These are phyloP conservation scores for Salarias fasciatus DNA, from an alignment of 2,797 vertebrate species.

Conservation along the genomic window DNA sequence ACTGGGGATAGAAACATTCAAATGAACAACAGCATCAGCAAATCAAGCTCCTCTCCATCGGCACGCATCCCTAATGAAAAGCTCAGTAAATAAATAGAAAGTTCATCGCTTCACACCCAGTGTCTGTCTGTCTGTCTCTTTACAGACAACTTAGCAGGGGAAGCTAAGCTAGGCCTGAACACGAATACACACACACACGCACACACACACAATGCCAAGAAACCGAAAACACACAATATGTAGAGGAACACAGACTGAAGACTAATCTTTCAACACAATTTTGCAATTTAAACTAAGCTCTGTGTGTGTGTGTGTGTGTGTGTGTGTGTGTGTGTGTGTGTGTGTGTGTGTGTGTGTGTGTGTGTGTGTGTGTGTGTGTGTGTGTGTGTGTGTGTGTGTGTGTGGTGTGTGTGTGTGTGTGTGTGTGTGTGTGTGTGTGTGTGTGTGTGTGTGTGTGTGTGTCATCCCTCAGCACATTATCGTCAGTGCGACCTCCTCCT, in stretches of 20 bases:
- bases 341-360: slow-evolving; percentile 13
- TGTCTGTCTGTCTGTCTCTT: slow-evolving; percentile 64
- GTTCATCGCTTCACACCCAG: slow-evolving; percentile 59
- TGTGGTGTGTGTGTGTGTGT: slow-evolving; percentile 13
- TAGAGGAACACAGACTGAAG: slow-evolving; percentile 19
- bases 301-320: slow-evolving; percentile 40
- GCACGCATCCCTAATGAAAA: slow-evolving; percentile 74
- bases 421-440: background rate
- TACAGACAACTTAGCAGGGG: slow-evolving; percentile 78
- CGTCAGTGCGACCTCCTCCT: slow-evolving; percentile 75
- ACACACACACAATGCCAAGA: background rate
- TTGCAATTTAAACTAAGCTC: slow-evolving; percentile 58
- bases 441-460: slow-evolving; percentile 28
- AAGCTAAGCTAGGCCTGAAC: slow-evolving; percentile 58
- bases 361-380: too few relatives aligned
- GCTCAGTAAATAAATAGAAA: slow-evolving; percentile 28
- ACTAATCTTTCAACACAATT: slow-evolving; percentile 64
- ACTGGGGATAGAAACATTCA: slow-evolving; percentile 56
- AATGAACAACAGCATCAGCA: slow-evolving; percentile 74
- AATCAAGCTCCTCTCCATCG: slow-evolving; percentile 72
- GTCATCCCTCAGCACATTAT: slow-evolving; percentile 64
- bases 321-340: too few relatives aligned
- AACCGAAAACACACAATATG: too few relatives aligned
- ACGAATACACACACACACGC: background rate
- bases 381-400: slow-evolving; percentile 35